Base-by-base conservation (phyloP, 2,888 invertebrate genomes). In the Cryptus armator region DNA sequence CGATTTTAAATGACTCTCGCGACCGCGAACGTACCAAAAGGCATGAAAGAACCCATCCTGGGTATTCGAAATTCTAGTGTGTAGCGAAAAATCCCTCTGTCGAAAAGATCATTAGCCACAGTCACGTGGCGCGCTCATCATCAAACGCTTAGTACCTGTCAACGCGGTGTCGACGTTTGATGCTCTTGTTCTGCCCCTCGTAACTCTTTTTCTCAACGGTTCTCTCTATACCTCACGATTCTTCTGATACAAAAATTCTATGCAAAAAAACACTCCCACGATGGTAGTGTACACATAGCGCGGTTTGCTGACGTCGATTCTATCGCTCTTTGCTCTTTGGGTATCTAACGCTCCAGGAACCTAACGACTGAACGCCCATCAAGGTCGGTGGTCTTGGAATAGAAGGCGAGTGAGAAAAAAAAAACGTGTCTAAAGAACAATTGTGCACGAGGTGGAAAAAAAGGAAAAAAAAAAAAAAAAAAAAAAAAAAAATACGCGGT, bases 121-220 rank as follows among this genome's bases (percentile, higher is more conserved):
- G 74, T 84, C 81, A 82, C 85, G 85, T 85, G 85, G 72, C 43
- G 72, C 43, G 66, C 44, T 82, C 79, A 82, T 85, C 71, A 82
- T 75, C 85, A 67, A 82, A 82, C 85, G 79, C 82, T 85, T 79
- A 71, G 79, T 85, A 82, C 59, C 85, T 76, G 82, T 85, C 85
- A 82, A 67, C 79, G 71, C n/a, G 48, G 46, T 46, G 48, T 64
- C 72, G 72, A 32, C 62, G 62, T 51, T 66, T 66, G 66, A 62
- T 48, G 10, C 32, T 29, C 16, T 48, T 48, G 62, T 9, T 43
- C 29, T 46, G 71, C 19, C n/a, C 29, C 16, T 7, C 59, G 44
- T 14, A 64, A 62, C 46, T 74, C 16, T 48, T 16, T 37, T 62
- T 66, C 77, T 81, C 66, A 37, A 53, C 24, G 24, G 48, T 51